A percentile compares a stretch with the other conserved stretches of the same genome.
phyloP scores from a whole-genome alignment of 2,113 vertebrate genomes.

The Leiothrix lutea region DNA sequence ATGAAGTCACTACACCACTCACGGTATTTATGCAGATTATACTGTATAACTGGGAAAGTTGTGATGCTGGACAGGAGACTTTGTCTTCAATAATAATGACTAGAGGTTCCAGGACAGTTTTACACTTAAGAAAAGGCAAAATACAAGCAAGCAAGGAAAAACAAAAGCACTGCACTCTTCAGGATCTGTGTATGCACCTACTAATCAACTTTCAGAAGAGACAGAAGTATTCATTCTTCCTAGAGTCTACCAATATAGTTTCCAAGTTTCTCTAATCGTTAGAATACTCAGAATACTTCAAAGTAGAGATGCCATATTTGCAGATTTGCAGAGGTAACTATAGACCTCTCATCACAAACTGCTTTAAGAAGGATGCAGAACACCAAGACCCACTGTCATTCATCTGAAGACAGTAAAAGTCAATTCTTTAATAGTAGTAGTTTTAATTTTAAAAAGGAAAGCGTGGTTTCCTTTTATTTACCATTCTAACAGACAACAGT shows the following conservation, averaged over 20 bases:
- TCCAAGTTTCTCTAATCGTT: not conserved
- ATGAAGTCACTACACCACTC: not conserved
- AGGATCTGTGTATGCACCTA: not conserved
- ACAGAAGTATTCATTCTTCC: not conserved
- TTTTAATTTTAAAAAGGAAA: not conserved
- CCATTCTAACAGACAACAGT: not conserved
- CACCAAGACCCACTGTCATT: not conserved
- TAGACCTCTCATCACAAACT: not conserved
- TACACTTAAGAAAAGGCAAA: not conserved
- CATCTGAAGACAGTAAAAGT: not conserved
- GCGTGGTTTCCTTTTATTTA: not conserved
- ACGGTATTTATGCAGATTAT: not conserved
- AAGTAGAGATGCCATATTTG: not conserved
- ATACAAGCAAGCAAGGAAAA: not conserved
- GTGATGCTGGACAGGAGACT: not conserved
- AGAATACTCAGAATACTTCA: not conserved
- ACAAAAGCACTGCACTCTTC: not conserved
- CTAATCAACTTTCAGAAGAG: not conserved
- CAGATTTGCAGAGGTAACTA: not conserved
- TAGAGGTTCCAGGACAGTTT: not conserved
- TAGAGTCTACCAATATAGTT: not conserved
- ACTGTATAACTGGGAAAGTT: not conserved
- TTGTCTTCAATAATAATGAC: not conserved
- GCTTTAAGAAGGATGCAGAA: not conserved
- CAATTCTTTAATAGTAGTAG: not conserved